These are phyloP conservation scores for Mugil cephalus DNA, from an alignment of 2,113 vertebrate species.

Conservation along the genomic window DNA sequence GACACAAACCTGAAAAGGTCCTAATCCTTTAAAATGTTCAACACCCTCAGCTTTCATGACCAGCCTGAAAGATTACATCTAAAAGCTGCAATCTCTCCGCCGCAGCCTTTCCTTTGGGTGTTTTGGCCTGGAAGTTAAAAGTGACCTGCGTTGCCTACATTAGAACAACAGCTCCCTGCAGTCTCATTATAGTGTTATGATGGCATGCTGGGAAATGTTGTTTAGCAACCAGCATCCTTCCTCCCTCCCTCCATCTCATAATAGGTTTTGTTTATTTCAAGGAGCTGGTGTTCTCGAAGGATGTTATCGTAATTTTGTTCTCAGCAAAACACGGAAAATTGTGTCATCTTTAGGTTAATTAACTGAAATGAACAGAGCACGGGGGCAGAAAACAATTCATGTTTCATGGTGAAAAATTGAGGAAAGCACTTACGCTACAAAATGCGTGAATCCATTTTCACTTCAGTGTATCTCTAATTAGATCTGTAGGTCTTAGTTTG, in stretches of 20 bases:
- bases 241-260: conserved; percentile 79
- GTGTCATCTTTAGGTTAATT: conserved; percentile 38
- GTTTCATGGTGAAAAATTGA: neutral
- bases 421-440: too few species aligned
- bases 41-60: neutral
- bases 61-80: neutral
- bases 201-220: conserved; percentile 70
- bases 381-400: conserved; percentile 26
- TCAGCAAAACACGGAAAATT: conserved; percentile 8
- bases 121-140: conserved; percentile 51
- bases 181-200: conserved; percentile 68
- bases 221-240: conserved; percentile 84
- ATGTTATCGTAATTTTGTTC: conserved; percentile 52
- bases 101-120: conserved; percentile 22
- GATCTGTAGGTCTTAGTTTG: neutral
- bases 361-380: neutral
- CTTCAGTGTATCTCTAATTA: neutral
- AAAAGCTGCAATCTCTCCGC: conserved; percentile 24
- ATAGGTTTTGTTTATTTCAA: conserved; percentile 82
- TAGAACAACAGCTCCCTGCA: conserved; percentile 53
- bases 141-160: conserved; percentile 53
- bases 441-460: too few species aligned
- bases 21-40: conserved; percentile 1
- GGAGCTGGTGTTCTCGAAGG: conserved; percentile 75
- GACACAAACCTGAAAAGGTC: neutral